Evolutionary conservation across 2,797 vertebrate genomes (phyloP), one percentile per base, ranked within the genome.

Genomic region (Delichon dasypus): DNA sequence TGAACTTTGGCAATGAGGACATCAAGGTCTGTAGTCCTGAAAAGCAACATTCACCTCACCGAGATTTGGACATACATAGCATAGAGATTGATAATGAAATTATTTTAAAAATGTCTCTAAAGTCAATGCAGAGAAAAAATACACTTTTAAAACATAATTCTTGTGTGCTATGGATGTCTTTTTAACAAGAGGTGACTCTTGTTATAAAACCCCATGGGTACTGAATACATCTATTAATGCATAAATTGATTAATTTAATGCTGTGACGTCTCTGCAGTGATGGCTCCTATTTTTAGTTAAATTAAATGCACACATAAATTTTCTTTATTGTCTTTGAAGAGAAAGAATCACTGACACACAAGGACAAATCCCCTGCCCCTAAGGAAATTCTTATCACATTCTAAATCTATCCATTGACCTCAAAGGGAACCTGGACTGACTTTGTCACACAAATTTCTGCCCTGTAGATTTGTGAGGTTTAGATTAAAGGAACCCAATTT

Each of bases 61-160:
- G 3, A 92, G 7, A 11, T 34, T 5, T 67, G 74, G 29, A 30
- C 21, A 53, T 10, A 45, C 1, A 5, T 3, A 16, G 7, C 0
- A 1, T 19, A 77, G 15, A 62, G 44, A 47, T 10, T 27, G 6
- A 27, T 15, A 27, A 42, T 3, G 3, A 67, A 76, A 47, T 75
- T 10, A 34, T 62, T 70, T 58, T 10, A 0, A 19, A 16, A 40
- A 15, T 19, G 2, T 14, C 27, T 73, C 48, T 58, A n/a, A 85
- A 85, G 7, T 9, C 1, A 11, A 23, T 13, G 14, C 6, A 66
- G 64, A 73, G n/a, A 66, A 89, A 73, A 84, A 91, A 78, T 7
- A 26, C 25, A 47, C 23, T 70, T 89, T 54, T 3, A 47, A 50
- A 47, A 27, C 3, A 17, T 10, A 47, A 22, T 27, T 85, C 17